Base-by-base conservation (phyloP, 23 tunicate genomes). In the Diplosoma virens region DNA sequence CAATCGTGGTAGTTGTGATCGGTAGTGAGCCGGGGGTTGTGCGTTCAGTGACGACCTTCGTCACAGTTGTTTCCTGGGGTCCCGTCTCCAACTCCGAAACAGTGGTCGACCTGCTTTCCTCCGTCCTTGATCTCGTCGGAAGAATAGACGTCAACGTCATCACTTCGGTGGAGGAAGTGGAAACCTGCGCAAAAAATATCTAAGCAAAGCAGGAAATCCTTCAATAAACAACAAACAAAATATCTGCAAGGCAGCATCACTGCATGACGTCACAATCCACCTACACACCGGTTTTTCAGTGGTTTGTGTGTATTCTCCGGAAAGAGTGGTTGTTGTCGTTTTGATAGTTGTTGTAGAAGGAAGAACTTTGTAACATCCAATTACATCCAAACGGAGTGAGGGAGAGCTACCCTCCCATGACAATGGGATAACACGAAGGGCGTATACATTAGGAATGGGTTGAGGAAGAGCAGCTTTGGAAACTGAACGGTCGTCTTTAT, bases 101-200 rank as follows among this genome's bases (percentile, higher is more conserved):
- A 2, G 60, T 14, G 0, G 72, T 32, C 25, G 75, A 72, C 9
- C 61, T 79, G 64, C 82, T 87, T 65, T 52, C 82, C 66, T 64
- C 86, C n/a, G 47, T 58, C 37, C 63, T 84, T 0, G 93, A 80
- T 1, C 82, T 87, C 25, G 75, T 65, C 30, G 93, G 93, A 25
- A 72, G 29, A 3, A 53, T 14, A 21, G 37, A 30, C 37, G 32
- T 80, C 1, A 64, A 74, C 23, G 93, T 87, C 20, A 86, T 87
- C 25, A 80, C 78, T 64, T 87, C n/a, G n/a, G 78, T 35, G 22
- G 35, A 27, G 5, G 69, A 61, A n/a, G 69, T 61, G 35, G 69
- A 28, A 56, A n/a, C n/a, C n/a, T n/a, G n/a, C n/a, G n/a, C n/a
- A n/a, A n/a, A n/a, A n/a, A n/a, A n/a, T n/a, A n/a, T n/a, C n/a